Conservation (phyloP, 37 sponge, comb jelly and placozoan species). For the Geodia barretti region DNA sequence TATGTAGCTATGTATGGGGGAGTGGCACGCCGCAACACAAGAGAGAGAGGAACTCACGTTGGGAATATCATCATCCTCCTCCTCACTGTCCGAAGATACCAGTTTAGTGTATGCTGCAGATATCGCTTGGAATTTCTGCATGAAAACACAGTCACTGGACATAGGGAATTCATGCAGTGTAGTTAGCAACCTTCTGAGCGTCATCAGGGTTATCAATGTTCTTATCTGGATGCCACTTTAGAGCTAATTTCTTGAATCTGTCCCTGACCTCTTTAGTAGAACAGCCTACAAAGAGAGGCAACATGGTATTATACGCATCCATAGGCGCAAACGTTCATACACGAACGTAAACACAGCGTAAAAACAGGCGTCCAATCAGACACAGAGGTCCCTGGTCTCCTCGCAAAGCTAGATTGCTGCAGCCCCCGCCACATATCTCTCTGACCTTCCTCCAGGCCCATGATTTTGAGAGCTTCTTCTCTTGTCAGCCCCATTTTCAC, state of each 20-base stretch:
- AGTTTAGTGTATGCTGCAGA: slow-evolving; percentile 48
- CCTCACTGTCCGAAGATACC: background rate
- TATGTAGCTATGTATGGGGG: no score
- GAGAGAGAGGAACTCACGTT: background rate
- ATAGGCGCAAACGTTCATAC: background rate
- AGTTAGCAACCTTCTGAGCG: slow-evolving; percentile 10
- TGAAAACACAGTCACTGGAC: background rate
- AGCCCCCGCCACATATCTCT: background rate
- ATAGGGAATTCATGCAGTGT: background rate
- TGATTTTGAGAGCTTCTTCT: slow-evolving; percentile 34
- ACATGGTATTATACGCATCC: background rate
- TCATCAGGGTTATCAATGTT: slow-evolving; percentile 16
- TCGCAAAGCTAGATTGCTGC: background rate
- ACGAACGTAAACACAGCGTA: background rate
- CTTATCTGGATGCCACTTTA: slow-evolving; percentile 54
- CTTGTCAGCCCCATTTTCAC: slow-evolving; percentile 44
- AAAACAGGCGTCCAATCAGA: no score
- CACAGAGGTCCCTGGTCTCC: no score
- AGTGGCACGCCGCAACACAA: background rate
- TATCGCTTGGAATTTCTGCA: slow-evolving; percentile 56
- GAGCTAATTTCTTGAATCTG: slow-evolving; percentile 44
- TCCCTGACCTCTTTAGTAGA: slow-evolving; percentile 21
- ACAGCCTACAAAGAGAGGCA: slow-evolving; percentile 2
- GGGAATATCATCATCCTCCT: slow-evolving; percentile 18
- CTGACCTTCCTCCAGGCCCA: slow-evolving; percentile 60